phyloP scores from a whole-genome alignment of 2,113 vertebrate genomes.

The Ammodytes marinus region DNA sequence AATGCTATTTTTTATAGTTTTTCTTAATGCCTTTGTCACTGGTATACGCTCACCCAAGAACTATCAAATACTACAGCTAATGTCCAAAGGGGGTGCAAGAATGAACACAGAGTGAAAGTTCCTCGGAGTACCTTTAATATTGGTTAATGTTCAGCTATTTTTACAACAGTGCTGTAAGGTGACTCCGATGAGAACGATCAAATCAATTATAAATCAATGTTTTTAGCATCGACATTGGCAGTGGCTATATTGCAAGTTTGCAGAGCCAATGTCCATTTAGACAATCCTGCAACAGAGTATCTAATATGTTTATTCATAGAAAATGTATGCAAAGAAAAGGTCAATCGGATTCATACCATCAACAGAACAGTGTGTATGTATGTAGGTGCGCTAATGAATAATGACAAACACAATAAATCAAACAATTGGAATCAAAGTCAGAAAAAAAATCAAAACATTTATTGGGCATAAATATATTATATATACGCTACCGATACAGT shows the following conservation, averaged over 20 bases:
- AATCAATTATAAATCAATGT: conserved; percentile 37
- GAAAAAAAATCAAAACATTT: conserved; percentile 99
- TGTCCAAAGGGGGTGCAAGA: too few species aligned
- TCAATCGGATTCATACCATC: background rate
- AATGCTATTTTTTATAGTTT: too few species aligned
- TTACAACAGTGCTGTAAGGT: conserved; percentile 13
- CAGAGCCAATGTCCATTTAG: background rate
- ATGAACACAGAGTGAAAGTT: too few species aligned
- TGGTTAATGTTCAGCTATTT: conserved; percentile 9
- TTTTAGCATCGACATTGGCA: background rate
- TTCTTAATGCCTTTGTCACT: too few species aligned
- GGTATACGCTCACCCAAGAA: too few species aligned
- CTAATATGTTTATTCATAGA: background rate
- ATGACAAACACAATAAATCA: conserved; percentile 59
- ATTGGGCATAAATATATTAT: conserved; percentile 99
- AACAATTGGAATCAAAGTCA: conserved; percentile 67
- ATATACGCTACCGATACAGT: conserved; percentile 99
- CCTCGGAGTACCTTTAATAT: background rate
- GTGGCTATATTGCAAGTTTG: too few species aligned
- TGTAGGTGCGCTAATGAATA: background rate
- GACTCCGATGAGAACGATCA: conserved; percentile 2
- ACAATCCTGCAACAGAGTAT: too few species aligned
- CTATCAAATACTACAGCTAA: too few species aligned
- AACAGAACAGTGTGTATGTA: background rate
- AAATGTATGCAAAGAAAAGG: background rate